Conservation (phyloP, 2,113 vertebrate species). For the Mungos mungo region DNA sequence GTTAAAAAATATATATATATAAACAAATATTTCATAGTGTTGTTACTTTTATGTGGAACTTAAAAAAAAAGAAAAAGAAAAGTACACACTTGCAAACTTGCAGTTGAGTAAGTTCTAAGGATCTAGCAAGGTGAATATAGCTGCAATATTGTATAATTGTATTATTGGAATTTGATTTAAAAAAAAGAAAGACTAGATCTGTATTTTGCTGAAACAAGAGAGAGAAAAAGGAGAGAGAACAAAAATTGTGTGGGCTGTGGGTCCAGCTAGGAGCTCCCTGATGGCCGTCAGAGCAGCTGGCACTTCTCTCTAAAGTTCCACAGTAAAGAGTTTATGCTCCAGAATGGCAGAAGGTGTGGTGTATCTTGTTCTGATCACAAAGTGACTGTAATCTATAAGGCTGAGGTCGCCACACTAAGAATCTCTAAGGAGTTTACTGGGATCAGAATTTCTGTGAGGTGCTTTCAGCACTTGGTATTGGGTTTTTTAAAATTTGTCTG, state of each 20-base stretch:
- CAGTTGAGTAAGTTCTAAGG: neutral
- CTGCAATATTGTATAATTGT: neutral
- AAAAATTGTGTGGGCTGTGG: neutral
- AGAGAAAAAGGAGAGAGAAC: neutral
- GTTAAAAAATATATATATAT: neutral
- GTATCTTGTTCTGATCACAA: slow-evolving; percentile 84
- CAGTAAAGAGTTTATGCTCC: neutral
- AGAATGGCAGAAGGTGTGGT: neutral
- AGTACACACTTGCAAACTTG: neutral
- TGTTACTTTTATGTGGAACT: neutral
- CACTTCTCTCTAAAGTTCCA: neutral
- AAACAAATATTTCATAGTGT: neutral
- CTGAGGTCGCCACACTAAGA: slow-evolving; percentile 90
- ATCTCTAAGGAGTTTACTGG: slow-evolving; percentile 91
- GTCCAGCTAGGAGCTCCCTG: neutral
- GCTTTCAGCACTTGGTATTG: slow-evolving; percentile 93
- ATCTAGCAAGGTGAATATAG: neutral
- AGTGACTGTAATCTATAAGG: slow-evolving; percentile 87
- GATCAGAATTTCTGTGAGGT: slow-evolving; percentile 92
- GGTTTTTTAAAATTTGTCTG: slow-evolving; percentile 93
- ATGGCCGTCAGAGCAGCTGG: neutral
- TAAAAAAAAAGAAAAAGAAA: neutral
- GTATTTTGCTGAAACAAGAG: no score
- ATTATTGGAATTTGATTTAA: neutral
- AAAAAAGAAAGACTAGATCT: neutral